A percentile compares a stretch with the other conserved stretches of the same genome.
These are phyloP conservation scores for Salvelinus alpinus DNA, from an alignment of 2,113 vertebrate species.

Conservation along the genomic window DNA sequence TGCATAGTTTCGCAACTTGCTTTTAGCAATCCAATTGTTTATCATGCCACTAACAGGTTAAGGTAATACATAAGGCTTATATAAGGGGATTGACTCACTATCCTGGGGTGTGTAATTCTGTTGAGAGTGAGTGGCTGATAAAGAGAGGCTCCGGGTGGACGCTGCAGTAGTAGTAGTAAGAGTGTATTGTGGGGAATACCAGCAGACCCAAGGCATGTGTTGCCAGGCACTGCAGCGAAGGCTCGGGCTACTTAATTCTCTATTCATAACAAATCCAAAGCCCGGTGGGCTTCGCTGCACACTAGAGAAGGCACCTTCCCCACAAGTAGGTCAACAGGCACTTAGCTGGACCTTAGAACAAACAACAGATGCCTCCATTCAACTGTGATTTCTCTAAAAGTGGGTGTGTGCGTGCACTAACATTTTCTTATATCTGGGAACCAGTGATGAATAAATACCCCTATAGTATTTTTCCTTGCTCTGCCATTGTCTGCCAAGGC, in stretches of 20 bases:
- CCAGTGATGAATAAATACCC: conserved; percentile 46
- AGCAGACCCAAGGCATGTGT: conserved; percentile 5
- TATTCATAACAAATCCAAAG: conserved; percentile 21
- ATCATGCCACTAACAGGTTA: no score
- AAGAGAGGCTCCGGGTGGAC: background rate
- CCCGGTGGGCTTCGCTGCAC: conserved; percentile 3
- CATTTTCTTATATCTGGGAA: conserved; percentile 36
- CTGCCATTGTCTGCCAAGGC: conserved; percentile 34
- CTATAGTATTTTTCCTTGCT: conserved; percentile 38
- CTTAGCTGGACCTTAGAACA: conserved; percentile 35
- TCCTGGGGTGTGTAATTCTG: background rate
- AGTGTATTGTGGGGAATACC: background rate
- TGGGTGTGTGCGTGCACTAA: background rate
- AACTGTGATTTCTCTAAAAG: background rate
- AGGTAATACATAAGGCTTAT: no score
- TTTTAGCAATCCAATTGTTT: background rate
- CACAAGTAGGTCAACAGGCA: conserved; percentile 50
- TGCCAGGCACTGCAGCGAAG: background rate
- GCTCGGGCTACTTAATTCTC: conserved; percentile 13
- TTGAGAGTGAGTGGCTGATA: background rate
- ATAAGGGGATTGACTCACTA: background rate
- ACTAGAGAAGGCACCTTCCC: conserved; percentile 19
- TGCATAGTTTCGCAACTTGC: background rate
- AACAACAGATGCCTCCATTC: conserved; percentile 29
- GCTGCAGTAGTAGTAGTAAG: no score